Base-by-base conservation (phyloP, 2,113 vertebrate genomes). In the Amphilophus citrinellus region DNA sequence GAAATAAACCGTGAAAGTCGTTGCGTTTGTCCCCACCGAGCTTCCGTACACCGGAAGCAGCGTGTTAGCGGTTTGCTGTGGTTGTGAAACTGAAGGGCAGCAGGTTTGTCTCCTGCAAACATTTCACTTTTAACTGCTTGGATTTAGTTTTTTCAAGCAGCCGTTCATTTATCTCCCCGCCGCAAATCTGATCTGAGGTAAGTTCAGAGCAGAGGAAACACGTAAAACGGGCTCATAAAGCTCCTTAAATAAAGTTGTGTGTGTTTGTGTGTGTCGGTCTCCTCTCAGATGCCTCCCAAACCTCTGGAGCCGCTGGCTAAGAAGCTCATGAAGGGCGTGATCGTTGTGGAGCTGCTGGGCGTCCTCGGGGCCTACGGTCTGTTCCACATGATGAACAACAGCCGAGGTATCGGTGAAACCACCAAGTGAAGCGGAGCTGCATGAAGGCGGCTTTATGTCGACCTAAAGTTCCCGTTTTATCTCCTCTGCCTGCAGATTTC, bases 401-500 rank as follows among this genome's bases (percentile, higher is more conserved):
- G 93, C 58, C 93, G 56, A 96, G 96, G 96, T 96, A 77, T 10
- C 32, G 6, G 7, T 17, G 22, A 77, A 27, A 44, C 24, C 5
- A 10, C 37, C n/a, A 27, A 0, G n/a, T 18, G 10, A 10, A 37
- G 61, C 66, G 10, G 15, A 37, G 61, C 66, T 53, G 8, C 44
- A 10, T 6, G 58, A 7, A 7, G 15, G 18, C 10, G 42, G 7
- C 42, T 15, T 53, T 57, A 62, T 58, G 7, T 42, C 27, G 32
- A 37, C 17, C 75, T 78, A 42, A 61, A 61, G 42, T 35, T 8
- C 7, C 3, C 15, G 1, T 76, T 79, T 58, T 61, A 3, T 82
- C 39, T 62, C 30, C 60, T 7, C 1, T 10, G 3, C n/a, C 53
- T 71, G 24, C 91, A 97, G 97, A 97, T 87, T 97, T 97, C 93